Evolutionary conservation across 2,888 invertebrate genomes (phyloP), one percentile per base, ranked within the genome.

Genomic region (Drosophila nigricruria): DNA sequence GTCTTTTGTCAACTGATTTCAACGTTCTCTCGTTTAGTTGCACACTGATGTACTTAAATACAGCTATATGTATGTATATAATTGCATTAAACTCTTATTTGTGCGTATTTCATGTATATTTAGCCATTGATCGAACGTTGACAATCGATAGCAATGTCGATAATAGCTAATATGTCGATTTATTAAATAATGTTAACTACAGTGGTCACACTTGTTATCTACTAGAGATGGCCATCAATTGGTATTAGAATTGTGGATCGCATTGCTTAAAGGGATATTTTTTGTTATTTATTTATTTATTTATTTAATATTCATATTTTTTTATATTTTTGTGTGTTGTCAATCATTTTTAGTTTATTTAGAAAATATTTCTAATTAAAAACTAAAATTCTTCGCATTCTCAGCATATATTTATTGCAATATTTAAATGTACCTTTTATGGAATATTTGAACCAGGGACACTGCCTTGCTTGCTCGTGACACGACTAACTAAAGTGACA

Each of bases 1-100:
- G 70, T 88, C 88, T 88, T 80, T 83, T 88, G 79, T 82, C 65
- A 79, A 82, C 70, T 79, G 80, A 75, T 77, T 77, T 77, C 75
- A 49, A 47, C 30, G 8, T 42, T 30, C n/a, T 14, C 27, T 16
- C 27, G 38, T 34, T 42, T 34, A 68, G 53, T 45, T 64, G 61
- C 45, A 54, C 56, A 49, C 20, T 36, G 50, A 23, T 53, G 53
- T 32, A 43, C 18, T 9, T 18, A 18, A 20, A 23, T 45, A 34
- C 38, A 20, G 27, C 52, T 27, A 25, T 16, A 14, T 10, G 5
- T 34, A 4, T 32, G 12, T 14, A 18, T 6, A n/a, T 14, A 38
- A 27, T 53, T 38, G 23, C 53, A 52, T 52, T 52, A 23, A 34
- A 52, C 50, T 23, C 30, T 14, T 50, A 30, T 30, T 32, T 38